Evolutionary conservation across 2,797 vertebrate genomes (phyloP).

Genomic region (Platyrinchus mystaceus): DNA sequence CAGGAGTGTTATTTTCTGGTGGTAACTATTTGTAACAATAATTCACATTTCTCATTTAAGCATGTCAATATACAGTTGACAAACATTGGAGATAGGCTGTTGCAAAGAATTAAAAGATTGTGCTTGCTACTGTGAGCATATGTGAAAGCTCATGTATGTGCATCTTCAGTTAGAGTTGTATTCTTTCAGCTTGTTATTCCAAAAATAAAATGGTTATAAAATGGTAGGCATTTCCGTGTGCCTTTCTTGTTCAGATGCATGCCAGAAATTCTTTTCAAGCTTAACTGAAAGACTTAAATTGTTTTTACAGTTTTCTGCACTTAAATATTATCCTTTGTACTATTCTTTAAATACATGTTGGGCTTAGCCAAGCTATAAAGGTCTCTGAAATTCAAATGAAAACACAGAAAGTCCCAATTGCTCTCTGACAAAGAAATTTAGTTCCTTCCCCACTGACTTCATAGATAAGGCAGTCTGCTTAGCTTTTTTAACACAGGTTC

Average conservation of each 20-base stretch:
- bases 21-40: not conserved
- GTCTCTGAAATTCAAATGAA: not conserved
- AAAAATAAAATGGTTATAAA: constrained; percentile 21
- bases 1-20: not conserved
- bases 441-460: not conserved
- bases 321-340: not conserved
- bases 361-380: not conserved
- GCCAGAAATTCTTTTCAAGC: constrained; percentile 11
- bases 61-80: not conserved
- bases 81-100: not conserved
- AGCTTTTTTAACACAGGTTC: not conserved
- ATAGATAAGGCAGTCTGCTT: not conserved
- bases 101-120: not conserved
- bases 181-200: not conserved
- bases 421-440: not conserved
- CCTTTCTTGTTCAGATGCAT: not conserved
- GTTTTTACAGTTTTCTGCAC: not conserved
- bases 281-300: constrained; percentile 17
- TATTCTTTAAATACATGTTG: not conserved
- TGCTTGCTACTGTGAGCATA: not conserved
- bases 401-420: not conserved
- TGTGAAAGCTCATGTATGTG: not conserved
- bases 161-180: not conserved
- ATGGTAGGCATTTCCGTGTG: not conserved
- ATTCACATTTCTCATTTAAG: not conserved